These are phyloP conservation scores for Atherinosoma microstoma DNA, from an alignment of 2,797 vertebrate genomes.

Conservation along the genomic window DNA sequence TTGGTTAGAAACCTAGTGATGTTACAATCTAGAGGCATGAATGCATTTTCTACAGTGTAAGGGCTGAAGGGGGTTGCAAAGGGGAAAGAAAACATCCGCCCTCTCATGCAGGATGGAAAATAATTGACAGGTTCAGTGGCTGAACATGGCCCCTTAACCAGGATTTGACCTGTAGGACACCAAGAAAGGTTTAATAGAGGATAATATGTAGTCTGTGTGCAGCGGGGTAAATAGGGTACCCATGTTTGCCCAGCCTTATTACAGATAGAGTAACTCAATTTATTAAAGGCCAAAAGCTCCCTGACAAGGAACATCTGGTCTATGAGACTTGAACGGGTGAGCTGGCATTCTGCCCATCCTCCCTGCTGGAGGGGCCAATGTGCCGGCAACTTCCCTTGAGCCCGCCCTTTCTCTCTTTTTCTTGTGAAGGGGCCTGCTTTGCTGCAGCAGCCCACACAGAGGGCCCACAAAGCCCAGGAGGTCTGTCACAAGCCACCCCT, in stretches of 20 bases:
- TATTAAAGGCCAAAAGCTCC: slow-evolving; percentile 78
- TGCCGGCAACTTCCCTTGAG: slow-evolving; percentile 71
- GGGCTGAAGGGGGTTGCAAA: slow-evolving; percentile 21
- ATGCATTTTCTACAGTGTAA: slow-evolving; percentile 38
- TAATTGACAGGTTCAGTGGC: slow-evolving; percentile 76
- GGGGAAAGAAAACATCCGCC: slow-evolving; percentile 58
- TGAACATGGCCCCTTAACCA: slow-evolving; percentile 67
- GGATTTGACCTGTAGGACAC: slow-evolving; percentile 67
- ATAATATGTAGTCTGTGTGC: slow-evolving; percentile 40
- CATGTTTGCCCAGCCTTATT: slow-evolving; percentile 78
- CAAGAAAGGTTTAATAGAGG: slow-evolving; percentile 46
- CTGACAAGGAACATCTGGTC: slow-evolving; percentile 85
- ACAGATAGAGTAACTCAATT: slow-evolving; percentile 84
- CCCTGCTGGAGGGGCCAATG: slow-evolving; percentile 74
- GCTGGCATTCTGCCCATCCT: slow-evolving; percentile 76
- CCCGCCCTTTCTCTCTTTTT: slow-evolving; percentile 54
- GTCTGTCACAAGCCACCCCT: slow-evolving; percentile 73
- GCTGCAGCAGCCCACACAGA: slow-evolving; percentile 81
- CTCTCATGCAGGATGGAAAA: slow-evolving; percentile 60
- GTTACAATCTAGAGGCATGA: slow-evolving; percentile 38
- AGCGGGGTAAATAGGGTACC: slow-evolving; percentile 34
- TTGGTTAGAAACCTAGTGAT: slow-evolving; percentile 29
- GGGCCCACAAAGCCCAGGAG: slow-evolving; percentile 77
- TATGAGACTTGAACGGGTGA: slow-evolving; percentile 73
- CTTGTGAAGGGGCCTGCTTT: slow-evolving; percentile 65